Conservation (phyloP, 2,113 vertebrate genomes). For the Lutjanus erythropterus region DNA sequence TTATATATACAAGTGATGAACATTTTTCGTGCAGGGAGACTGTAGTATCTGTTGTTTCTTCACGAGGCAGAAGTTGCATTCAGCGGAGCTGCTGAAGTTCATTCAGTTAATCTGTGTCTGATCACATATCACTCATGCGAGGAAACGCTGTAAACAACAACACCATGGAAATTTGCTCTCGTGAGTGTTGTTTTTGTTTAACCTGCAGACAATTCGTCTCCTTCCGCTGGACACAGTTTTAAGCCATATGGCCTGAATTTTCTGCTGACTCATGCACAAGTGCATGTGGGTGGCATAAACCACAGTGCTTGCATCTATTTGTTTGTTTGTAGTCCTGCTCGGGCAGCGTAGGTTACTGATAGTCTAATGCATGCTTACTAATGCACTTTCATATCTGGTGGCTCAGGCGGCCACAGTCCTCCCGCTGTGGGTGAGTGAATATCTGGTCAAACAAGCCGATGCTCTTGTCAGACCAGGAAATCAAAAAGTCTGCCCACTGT, state of each 20-base stretch:
- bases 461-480: constrained; percentile 39
- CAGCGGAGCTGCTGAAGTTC: no score
- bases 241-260: constrained; percentile 70
- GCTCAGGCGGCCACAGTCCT: constrained; percentile 39
- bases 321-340: constrained; percentile 66
- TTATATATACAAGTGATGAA: neutral
- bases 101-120: constrained; percentile 10
- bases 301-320: constrained; percentile 58
- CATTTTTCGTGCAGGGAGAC: neutral
- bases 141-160: constrained; percentile 31
- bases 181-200: constrained; percentile 39
- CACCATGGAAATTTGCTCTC: constrained; percentile 9
- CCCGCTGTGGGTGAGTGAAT: constrained; percentile 53
- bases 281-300: constrained; percentile 67
- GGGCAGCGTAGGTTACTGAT: constrained; percentile 59
- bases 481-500: constrained; percentile 53
- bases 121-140: neutral
- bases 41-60: constrained; percentile 17
- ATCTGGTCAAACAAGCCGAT: constrained; percentile 40
- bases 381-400: constrained; percentile 55
- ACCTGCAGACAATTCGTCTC: constrained; percentile 42
- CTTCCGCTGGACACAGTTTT: constrained; percentile 58
- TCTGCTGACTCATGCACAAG: constrained; percentile 78
- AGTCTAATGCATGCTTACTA: constrained; percentile 58
- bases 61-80: constrained; percentile 13